Evolutionary conservation across 2,113 vertebrate genomes (phyloP).

Genomic region (Lycaon pictus): DNA sequence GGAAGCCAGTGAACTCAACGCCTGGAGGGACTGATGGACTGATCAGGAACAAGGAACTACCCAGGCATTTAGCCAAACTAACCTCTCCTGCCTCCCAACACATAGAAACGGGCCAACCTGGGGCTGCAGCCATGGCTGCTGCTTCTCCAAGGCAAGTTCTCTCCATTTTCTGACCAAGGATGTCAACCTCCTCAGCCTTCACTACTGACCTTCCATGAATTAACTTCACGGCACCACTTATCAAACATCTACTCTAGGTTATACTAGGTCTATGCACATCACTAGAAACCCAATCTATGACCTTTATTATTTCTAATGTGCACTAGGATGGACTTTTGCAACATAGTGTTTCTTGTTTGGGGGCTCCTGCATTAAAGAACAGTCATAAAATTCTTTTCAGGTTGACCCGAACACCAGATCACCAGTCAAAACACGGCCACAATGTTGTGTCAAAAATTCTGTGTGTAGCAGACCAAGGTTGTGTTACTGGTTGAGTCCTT

Average conservation of each 20-base stretch:
- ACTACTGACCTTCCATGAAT: background rate
- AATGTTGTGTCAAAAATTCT: background rate
- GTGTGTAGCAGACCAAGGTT: background rate
- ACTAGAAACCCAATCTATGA: background rate
- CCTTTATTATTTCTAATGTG: background rate
- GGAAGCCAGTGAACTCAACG: fast-evolving
- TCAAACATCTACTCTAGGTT: background rate
- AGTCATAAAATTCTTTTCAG: background rate
- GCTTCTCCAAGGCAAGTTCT: background rate
- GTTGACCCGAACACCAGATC: background rate
- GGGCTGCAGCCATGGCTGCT: background rate
- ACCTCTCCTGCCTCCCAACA: background rate
- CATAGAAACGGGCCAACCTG: background rate
- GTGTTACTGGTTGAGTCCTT: background rate
- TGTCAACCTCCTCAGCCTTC: background rate
- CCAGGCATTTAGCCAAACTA: background rate
- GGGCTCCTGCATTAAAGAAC: background rate
- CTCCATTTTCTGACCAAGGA: background rate
- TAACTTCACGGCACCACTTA: background rate
- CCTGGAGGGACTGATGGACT: fast-evolving
- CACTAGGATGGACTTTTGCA: background rate
- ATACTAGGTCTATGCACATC: too few species aligned
- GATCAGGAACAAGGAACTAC: background rate
- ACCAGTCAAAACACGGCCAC: background rate
- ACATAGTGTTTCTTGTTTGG: background rate